These are phyloP conservation scores for Euwallacea similis DNA, from an alignment of 1,140 invertebrate species.

Conservation along the genomic window DNA sequence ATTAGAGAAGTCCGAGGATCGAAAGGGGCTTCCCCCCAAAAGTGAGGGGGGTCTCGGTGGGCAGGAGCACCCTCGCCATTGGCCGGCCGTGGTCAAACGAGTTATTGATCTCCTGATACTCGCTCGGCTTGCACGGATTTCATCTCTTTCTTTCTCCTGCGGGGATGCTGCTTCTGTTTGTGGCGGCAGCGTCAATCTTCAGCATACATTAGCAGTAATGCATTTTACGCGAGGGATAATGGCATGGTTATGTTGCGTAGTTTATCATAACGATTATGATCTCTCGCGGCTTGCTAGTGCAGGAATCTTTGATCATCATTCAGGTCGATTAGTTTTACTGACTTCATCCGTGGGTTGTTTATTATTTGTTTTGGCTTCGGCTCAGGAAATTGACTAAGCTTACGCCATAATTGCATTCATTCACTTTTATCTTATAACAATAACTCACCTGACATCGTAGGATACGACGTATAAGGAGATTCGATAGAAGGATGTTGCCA, in stretches of 20 bases:
- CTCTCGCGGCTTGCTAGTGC: no score
- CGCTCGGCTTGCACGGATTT: conserved; percentile 5
- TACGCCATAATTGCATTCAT: neutral
- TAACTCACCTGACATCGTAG: conserved; percentile 52
- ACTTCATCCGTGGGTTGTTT: no score
- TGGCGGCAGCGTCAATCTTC: neutral
- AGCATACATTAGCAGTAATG: conserved; percentile 13
- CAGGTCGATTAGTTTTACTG: no score
- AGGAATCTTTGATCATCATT: no score
- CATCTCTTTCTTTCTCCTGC: conserved; percentile 22
- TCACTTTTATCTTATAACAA: neutral
- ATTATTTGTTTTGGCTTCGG: no score
- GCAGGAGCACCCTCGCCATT: conserved; percentile 36
- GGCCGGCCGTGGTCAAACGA: conserved; percentile 42
- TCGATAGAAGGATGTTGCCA: conserved; percentile 54
- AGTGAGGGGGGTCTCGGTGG: conserved; percentile 2
- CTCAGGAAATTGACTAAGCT: no score
- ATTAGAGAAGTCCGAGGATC: conserved; percentile 36
- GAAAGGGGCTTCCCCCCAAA: conserved; percentile 2
- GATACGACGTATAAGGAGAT: conserved; percentile 52
- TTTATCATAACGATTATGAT: neutral
- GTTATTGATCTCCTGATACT: conserved; percentile 43
- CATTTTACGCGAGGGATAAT: conserved; percentile 7
- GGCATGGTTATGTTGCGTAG: conserved; percentile 2
- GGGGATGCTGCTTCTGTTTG: conserved; percentile 11